Evolutionary conservation across 2,113 vertebrate species (phyloP), one percentile per base, ranked within the genome.

Genomic region (Acanthochromis polyacanthus): DNA sequence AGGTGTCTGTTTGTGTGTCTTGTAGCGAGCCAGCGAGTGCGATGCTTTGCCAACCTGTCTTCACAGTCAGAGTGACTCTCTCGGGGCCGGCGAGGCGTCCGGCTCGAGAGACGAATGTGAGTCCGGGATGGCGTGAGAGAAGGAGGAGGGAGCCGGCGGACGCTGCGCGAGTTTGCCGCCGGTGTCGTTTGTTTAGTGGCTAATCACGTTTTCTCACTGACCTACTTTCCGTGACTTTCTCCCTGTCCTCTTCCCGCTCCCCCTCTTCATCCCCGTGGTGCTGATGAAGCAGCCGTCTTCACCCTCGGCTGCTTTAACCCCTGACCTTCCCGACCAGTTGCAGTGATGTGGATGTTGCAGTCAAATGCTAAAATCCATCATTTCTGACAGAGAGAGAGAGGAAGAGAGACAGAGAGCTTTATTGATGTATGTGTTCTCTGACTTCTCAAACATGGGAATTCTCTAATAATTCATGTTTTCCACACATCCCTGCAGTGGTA

Each of bases 181-280:
- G 71, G 80, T 84, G 79, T 32, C 62, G 30, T 60, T 88, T 82
- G 58, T 87, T 83, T 81, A 52, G 63, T 51, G 53, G 70, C 66
- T 80, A 83, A 85, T 87, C 82, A 75, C 55, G 57, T 84, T 92
- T 86, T 86, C 85, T 86, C 85, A 4, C 78, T 92, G 89, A 90
- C 90, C 88, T 90, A 89, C 71, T 87, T 89, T 84, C 73, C 7
- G 0, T 77, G 78, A 88, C 81, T 78, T 86, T 84, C 79, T 74
- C 51, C 36, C 45, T 75, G 38, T 50, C 60, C 68, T 67, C 57
- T 68, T 52, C 64, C 72, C 60, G 15, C 53, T 59, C 38, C 66
- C 52, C 72, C 43, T 65, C 43, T 59, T 20, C 80, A 50, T 78
- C 86, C 84, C 85, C 4, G 60, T 67, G 87, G 82, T 89, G 88